Evolutionary conservation across 2,113 vertebrate species (phyloP).

Genomic region (Gasterosteus nipponicus): DNA sequence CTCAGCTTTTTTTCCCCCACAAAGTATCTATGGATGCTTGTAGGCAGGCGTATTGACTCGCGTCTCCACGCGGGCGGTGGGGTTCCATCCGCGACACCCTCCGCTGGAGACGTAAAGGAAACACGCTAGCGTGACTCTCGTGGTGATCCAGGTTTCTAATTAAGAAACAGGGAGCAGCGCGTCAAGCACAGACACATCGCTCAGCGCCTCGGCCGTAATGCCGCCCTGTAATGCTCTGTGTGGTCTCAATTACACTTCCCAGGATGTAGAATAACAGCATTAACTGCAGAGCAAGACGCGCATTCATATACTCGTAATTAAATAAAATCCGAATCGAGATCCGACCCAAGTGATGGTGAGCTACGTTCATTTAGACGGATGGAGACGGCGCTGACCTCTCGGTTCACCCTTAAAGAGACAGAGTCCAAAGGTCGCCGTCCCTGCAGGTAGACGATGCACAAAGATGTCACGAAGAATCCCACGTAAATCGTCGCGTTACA

Average conservation of each 20-base stretch:
- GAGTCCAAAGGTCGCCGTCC: slow-evolving; percentile 55
- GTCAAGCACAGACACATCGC: slow-evolving; percentile 67
- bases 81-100: slow-evolving; percentile 14
- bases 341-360: slow-evolving; percentile 62
- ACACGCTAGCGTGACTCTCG: slow-evolving; percentile 48
- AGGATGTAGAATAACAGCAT: slow-evolving; percentile 80
- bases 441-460: slow-evolving; percentile 41
- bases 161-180: slow-evolving; percentile 69
- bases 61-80: slow-evolving; percentile 33
- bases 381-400: slow-evolving; percentile 47
- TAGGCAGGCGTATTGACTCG: slow-evolving; percentile 58
- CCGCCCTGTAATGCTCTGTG: slow-evolving; percentile 72
- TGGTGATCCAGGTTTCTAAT: slow-evolving; percentile 70
- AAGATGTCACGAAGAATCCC: too few species aligned
- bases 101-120: slow-evolving; percentile 42
- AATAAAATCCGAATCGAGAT: slow-evolving; percentile 76
- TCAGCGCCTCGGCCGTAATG: slow-evolving; percentile 65
- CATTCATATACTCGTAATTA: slow-evolving; percentile 80
- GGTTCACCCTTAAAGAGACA: slow-evolving; percentile 64
- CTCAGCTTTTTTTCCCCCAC: slow-evolving; percentile 47
- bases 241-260: slow-evolving; percentile 77
- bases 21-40: slow-evolving; percentile 66
- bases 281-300: slow-evolving; percentile 73
- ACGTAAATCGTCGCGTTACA: not conserved
- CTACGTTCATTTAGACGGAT: slow-evolving; percentile 67